A percentile compares a stretch with the other conserved stretches of the same genome.
These are phyloP conservation scores for Chymomyza costata DNA, from an alignment of 1,140 invertebrate species.

Conservation along the genomic window DNA sequence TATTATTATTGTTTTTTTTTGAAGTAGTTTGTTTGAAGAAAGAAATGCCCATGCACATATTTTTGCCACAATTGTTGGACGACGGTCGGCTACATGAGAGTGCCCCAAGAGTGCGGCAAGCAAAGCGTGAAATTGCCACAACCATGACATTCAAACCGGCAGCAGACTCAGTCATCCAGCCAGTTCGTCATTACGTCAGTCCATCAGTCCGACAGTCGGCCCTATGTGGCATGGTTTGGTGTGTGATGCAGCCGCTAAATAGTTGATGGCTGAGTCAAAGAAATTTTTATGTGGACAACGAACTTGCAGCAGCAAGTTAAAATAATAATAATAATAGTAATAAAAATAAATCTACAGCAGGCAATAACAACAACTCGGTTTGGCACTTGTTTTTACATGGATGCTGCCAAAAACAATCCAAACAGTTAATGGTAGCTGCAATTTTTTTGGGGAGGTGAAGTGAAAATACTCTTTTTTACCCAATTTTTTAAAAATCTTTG, in stretches of 20 bases:
- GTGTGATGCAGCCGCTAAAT: no score
- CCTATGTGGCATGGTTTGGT: not conserved
- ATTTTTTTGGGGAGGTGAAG: no score
- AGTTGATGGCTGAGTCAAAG: conserved; percentile 31
- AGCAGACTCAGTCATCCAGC: not conserved
- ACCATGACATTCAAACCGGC: conserved; percentile 31
- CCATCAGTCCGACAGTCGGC: conserved; percentile 1
- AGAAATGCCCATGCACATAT: conserved; percentile 16
- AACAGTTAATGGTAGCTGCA: conserved; percentile 2
- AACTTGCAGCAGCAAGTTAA: conserved; percentile 32
- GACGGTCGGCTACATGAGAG: no score
- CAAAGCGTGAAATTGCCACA: conserved; percentile 59
- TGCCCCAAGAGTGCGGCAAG: no score
- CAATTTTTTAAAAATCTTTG: no score
- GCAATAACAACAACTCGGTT: conserved; percentile 9
- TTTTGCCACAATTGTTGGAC: not conserved
- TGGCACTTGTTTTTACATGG: conserved; percentile 31
- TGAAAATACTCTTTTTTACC: no score
- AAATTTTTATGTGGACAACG: conserved; percentile 59
- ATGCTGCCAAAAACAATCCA: no score
- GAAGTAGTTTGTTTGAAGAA: conserved; percentile 1
- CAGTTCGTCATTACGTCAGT: not conserved
- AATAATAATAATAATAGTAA: conserved; percentile 47
- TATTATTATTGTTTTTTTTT: no score
- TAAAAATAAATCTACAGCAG: conserved; percentile 30